Evolutionary conservation across 2,113 vertebrate genomes (phyloP).

Genomic region (Muntiacus reevesi): DNA sequence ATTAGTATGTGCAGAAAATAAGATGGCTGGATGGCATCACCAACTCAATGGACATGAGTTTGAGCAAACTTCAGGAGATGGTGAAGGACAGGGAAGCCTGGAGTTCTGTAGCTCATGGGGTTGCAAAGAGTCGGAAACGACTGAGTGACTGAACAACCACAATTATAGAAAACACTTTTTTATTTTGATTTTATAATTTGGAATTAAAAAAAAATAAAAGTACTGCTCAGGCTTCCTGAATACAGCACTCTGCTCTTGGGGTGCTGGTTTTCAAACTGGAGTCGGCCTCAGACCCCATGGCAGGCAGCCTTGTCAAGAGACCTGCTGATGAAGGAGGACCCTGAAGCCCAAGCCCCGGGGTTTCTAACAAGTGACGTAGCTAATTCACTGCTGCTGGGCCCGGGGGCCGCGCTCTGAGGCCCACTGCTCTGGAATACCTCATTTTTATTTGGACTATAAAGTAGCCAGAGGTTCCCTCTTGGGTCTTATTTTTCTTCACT

Average conservation of each 20-base stretch:
- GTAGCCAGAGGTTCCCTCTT: neutral
- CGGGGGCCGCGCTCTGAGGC: neutral
- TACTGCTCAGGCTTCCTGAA: neutral
- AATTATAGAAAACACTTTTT: neutral
- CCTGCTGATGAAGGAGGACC: neutral
- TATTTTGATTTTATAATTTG: neutral
- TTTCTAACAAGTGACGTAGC: neutral
- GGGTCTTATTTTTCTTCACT: no score
- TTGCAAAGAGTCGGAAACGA: rapidly evolving
- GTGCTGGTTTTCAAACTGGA: neutral
- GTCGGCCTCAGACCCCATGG: neutral
- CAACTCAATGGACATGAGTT: neutral
- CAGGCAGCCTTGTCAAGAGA: neutral
- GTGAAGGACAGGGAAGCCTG: neutral
- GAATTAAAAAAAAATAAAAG: neutral
- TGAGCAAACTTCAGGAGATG: neutral
- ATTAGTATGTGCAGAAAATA: neutral
- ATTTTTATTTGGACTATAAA: neutral
- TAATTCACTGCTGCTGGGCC: no score
- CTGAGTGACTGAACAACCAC: neutral
- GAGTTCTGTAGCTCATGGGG: neutral
- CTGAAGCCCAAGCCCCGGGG: neutral
- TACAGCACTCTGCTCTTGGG: neutral
- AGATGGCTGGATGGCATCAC: neutral
- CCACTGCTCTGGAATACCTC: neutral